A percentile compares a stretch with the other conserved stretches of the same genome.
phyloP scores from a whole-genome alignment of 2,797 vertebrate species.

The Vireo griseus region DNA sequence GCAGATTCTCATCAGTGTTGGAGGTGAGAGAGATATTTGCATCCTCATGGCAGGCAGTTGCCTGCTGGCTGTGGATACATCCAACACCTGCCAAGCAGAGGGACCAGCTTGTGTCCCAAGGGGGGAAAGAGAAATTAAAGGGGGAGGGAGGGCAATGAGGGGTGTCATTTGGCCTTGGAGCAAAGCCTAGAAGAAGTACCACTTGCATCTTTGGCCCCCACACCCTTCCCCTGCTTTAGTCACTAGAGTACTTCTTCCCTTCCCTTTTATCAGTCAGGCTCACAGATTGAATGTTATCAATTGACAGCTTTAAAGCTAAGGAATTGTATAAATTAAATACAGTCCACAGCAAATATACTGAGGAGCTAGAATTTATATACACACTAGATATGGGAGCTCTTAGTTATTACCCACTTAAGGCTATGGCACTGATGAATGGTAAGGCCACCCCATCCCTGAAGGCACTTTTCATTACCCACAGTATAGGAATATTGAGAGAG shows the following conservation, averaged over 20 bases:
- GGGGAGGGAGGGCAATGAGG: not conserved
- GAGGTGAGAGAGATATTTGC: not conserved
- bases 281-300: slow-evolving; percentile 70
- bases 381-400: slow-evolving; percentile 65
- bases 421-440: slow-evolving; percentile 70
- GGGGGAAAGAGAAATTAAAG: not conserved
- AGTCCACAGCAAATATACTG: slow-evolving; percentile 66
- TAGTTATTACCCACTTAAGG: slow-evolving; percentile 74
- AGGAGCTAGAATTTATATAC: slow-evolving; percentile 72
- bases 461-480: slow-evolving; percentile 71
- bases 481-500: slow-evolving; percentile 60
- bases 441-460: slow-evolving; percentile 70
- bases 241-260: slow-evolving; percentile 50
- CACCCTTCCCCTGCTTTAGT: slow-evolving; percentile 8
- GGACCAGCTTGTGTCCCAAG: not conserved
- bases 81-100: not conserved
- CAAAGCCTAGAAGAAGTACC: not conserved
- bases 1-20: not conserved
- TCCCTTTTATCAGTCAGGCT: slow-evolving; percentile 64
- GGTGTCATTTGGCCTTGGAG: not conserved
- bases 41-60: not conserved
- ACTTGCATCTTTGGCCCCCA: not conserved
- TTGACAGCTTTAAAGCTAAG: slow-evolving; percentile 72
- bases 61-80: not conserved
- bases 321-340: slow-evolving; percentile 72